Conservation (phyloP, 1,140 invertebrate species). For the Halesus radiatus region DNA sequence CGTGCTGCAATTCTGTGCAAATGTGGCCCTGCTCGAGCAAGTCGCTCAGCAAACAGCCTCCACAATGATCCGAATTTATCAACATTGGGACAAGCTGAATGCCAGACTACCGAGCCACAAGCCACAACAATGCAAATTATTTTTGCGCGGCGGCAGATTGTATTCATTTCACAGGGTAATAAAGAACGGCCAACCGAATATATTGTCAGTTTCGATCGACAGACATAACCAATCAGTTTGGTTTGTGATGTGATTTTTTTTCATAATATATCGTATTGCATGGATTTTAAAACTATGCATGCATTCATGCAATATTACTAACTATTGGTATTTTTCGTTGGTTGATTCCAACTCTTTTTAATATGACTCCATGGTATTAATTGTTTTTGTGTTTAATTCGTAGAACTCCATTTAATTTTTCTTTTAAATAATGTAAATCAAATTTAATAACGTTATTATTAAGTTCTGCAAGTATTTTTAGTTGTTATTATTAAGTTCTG, state of each 20-base stretch:
- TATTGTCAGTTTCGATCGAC: not conserved
- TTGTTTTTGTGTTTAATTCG: too few relatives aligned
- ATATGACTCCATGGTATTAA: too few relatives aligned
- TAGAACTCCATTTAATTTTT: too few relatives aligned
- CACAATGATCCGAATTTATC: not conserved
- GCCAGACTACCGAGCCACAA: not conserved
- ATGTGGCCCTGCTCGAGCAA: too few relatives aligned
- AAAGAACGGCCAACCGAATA: not conserved
- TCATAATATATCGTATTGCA: too few relatives aligned
- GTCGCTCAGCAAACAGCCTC: not conserved
- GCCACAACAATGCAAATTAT: constrained; percentile 8
- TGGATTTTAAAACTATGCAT: not conserved
- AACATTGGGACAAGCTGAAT: not conserved
- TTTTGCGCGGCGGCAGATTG: not conserved
- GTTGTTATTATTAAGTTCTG: too few relatives aligned
- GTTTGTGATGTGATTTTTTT: not conserved
- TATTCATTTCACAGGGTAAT: constrained; percentile 13
- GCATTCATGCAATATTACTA: not conserved
- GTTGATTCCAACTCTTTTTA: too few relatives aligned
- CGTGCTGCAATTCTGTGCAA: not conserved
- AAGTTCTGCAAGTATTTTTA: too few relatives aligned
- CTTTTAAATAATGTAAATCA: too few relatives aligned
- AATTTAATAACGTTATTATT: too few relatives aligned
- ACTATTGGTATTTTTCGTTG: too few relatives aligned
- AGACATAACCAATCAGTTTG: not conserved